Percentiles rank a stretch among this genome's conserved stretches.
phyloP scores from a whole-genome alignment of 2,888 invertebrate genomes.

The Falcaria lacertinaria region DNA sequence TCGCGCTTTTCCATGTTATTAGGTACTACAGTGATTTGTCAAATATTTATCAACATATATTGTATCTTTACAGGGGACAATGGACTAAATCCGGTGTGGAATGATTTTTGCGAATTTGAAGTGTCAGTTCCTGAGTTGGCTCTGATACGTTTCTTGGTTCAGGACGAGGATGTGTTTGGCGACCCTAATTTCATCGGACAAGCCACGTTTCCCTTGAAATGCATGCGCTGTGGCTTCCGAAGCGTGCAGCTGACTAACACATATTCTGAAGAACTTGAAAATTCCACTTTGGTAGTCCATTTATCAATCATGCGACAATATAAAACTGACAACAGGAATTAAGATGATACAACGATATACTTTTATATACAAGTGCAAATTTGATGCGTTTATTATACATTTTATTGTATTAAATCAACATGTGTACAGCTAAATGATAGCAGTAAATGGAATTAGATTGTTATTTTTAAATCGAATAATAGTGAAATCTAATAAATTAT shows the following conservation, averaged over 20 bases:
- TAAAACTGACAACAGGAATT: background rate
- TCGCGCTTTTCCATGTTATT: too few relatives aligned
- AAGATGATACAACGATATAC: too few relatives aligned
- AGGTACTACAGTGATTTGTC: too few relatives aligned
- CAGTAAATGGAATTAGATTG: too few relatives aligned
- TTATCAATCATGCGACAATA: constrained; percentile 31
- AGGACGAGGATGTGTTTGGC: constrained; percentile 98
- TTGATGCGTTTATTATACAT: too few relatives aligned
- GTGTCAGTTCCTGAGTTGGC: constrained; percentile 91
- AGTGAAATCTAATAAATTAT: too few relatives aligned
- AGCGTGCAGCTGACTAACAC: constrained; percentile 95
- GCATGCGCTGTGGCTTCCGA: constrained; percentile 91
- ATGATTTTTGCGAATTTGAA: constrained; percentile 90
- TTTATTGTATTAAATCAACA: too few relatives aligned
- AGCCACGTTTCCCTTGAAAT: constrained; percentile 93
- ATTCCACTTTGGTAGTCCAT: constrained; percentile 93
- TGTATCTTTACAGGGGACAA: constrained; percentile 87
- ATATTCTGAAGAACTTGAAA: constrained; percentile 94
- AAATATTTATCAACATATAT: background rate
- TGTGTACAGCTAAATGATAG: too few relatives aligned
- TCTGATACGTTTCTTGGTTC: constrained; percentile 90
- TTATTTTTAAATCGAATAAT: too few relatives aligned
- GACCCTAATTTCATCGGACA: constrained; percentile 98
- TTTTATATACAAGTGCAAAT: too few relatives aligned
- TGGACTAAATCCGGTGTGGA: constrained; percentile 96